phyloP scores from a whole-genome alignment of 2,888 invertebrate species.

The Chouioia cunea region DNA sequence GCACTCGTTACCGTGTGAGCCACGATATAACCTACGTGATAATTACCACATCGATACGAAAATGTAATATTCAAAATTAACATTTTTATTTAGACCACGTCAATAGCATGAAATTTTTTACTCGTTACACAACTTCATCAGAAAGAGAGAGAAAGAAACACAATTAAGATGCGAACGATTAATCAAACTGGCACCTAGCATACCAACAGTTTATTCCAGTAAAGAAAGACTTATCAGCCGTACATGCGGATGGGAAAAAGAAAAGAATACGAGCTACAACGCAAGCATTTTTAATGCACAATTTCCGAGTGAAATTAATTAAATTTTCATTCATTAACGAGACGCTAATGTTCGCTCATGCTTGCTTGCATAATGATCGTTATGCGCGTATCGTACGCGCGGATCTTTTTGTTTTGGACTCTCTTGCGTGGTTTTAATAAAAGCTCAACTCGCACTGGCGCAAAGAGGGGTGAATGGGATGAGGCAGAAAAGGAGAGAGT shows the following conservation, averaged over 20 bases:
- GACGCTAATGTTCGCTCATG: conserved; percentile 9
- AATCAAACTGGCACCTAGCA: neutral
- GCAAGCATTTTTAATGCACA: conserved; percentile 11
- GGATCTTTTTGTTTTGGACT: conserved; percentile 46
- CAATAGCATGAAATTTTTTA: neutral
- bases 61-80: too few relatives aligned
- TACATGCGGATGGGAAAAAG: neutral
- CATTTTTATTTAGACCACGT: too few relatives aligned
- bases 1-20: too few relatives aligned
- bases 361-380: conserved; percentile 31
- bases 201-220: neutral
- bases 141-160: neutral
- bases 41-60: too few relatives aligned
- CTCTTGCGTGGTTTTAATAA: conserved; percentile 57
- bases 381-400: conserved; percentile 29
- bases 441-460: conserved; percentile 26
- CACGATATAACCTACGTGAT: too few relatives aligned
- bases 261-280: neutral
- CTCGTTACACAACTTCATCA: neutral
- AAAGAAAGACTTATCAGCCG: conserved; percentile 5
- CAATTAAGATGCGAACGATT: conserved; percentile 4
- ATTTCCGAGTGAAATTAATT: conserved; percentile 39
- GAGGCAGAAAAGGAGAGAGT: neutral
- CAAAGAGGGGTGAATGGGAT: conserved; percentile 51
- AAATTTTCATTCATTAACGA: conserved; percentile 39